A percentile compares a stretch with the other conserved stretches of the same genome.
Conservation (phyloP, 1,140 invertebrate species). For the Trachymyrmex septentrionalis region DNA sequence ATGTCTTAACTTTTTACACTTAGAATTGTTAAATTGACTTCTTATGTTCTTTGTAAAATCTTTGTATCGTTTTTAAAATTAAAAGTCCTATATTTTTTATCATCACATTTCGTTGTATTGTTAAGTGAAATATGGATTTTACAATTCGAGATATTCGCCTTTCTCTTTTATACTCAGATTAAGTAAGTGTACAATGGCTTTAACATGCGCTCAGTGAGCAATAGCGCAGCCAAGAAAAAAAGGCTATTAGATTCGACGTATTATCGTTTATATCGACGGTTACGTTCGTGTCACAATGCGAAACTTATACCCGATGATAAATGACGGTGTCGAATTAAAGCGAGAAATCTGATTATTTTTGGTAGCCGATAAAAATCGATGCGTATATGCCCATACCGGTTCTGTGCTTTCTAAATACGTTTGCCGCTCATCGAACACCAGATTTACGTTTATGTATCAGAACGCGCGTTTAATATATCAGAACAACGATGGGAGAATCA, state of each 20-base stretch:
- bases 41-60: too few species aligned
- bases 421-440: slow-evolving; percentile 48
- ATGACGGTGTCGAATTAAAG: slow-evolving; percentile 15
- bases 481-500: slow-evolving; percentile 33
- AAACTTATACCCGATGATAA: slow-evolving; percentile 13
- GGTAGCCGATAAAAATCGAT: not conserved
- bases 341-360: slow-evolving; percentile 51
- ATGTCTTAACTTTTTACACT: too few species aligned
- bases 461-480: slow-evolving; percentile 38
- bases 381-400: slow-evolving; percentile 6
- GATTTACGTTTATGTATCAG: slow-evolving; percentile 51
- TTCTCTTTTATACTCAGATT: too few species aligned
- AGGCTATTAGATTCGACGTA: not conserved
- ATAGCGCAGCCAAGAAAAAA: too few species aligned
- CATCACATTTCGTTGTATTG: too few species aligned
- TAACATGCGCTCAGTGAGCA: too few species aligned
- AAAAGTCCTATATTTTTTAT: too few species aligned
- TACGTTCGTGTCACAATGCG: not conserved
- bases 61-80: too few species aligned
- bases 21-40: too few species aligned
- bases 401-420: slow-evolving; percentile 59
- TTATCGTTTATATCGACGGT: not conserved
- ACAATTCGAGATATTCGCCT: too few species aligned
- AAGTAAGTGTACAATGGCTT: too few species aligned
- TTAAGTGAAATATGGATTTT: too few species aligned